Evolutionary conservation across 2,113 vertebrate species (phyloP).

Genomic region (Syrrhaptes paradoxus): DNA sequence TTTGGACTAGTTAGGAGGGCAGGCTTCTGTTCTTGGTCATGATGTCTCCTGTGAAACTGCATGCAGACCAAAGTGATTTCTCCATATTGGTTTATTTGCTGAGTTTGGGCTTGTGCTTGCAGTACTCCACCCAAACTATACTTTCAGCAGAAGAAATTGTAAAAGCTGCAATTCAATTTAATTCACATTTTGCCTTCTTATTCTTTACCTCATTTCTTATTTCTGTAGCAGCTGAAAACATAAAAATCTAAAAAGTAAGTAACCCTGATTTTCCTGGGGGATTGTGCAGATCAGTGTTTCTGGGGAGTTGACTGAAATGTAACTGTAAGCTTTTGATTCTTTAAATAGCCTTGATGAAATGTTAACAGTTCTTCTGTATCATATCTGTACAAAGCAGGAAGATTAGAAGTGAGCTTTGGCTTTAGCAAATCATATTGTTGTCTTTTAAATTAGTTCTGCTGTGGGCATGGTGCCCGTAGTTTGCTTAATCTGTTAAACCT

Average conservation of each 20-base stretch:
- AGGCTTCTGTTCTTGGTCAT: background rate
- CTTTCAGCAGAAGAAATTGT: background rate
- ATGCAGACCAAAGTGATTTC: background rate
- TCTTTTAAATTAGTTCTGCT: slow-evolving; percentile 24
- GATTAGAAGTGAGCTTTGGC: background rate
- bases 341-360: slow-evolving; percentile 10
- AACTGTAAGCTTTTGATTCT: background rate
- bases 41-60: background rate
- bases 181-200: background rate
- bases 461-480: background rate
- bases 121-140: background rate
- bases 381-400: background rate
- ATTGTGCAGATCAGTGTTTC: background rate
- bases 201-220: background rate
- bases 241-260: background rate
- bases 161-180: background rate
- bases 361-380: background rate
- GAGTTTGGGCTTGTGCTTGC: background rate
- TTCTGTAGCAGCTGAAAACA: background rate
- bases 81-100: background rate
- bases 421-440: background rate
- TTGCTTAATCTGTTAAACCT: slow-evolving; percentile 36
- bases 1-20: background rate
- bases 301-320: background rate
- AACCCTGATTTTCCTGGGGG: background rate